phyloP scores from a whole-genome alignment of 2,797 vertebrate genomes.

The Amphiprion clarkii region DNA sequence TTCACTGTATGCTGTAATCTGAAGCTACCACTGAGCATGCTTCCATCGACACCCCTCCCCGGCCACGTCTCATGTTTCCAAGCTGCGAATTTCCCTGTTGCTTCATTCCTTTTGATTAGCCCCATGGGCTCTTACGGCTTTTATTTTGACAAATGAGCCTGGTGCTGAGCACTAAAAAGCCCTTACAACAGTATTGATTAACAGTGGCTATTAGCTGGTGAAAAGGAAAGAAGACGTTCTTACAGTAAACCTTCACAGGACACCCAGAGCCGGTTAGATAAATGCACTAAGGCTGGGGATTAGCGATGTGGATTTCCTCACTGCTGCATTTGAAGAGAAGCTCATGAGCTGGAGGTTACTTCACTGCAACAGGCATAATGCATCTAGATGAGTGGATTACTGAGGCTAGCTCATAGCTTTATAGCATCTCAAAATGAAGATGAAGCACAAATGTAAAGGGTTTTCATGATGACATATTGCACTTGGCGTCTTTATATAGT shows the following conservation, averaged over 20 bases:
- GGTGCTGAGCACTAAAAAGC: conserved; percentile 76
- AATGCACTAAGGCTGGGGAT: conserved; percentile 73
- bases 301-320: conserved; percentile 77
- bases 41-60: not conserved
- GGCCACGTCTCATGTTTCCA: conserved; percentile 62
- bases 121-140: conserved; percentile 65
- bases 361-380: conserved; percentile 48
- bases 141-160: conserved; percentile 83
- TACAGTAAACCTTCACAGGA: conserved; percentile 60
- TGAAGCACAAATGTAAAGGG: conserved; percentile 43
- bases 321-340: conserved; percentile 63
- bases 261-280: conserved; percentile 69
- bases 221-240: conserved; percentile 69
- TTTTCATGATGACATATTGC: conserved; percentile 36
- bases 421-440: conserved; percentile 13
- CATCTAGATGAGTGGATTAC: conserved; percentile 69
- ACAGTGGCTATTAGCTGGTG: conserved; percentile 74
- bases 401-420: conserved; percentile 33
- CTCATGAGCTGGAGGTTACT: conserved; percentile 59
- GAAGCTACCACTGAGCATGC: conserved; percentile 40
- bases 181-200: conserved; percentile 83
- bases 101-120: conserved; percentile 78
- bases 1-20: conserved; percentile 34
- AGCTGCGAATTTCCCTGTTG: conserved; percentile 62
- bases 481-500: conserved; percentile 31